phyloP scores from a whole-genome alignment of 2,888 invertebrate genomes.

The Rhorus exstirpatorius region DNA sequence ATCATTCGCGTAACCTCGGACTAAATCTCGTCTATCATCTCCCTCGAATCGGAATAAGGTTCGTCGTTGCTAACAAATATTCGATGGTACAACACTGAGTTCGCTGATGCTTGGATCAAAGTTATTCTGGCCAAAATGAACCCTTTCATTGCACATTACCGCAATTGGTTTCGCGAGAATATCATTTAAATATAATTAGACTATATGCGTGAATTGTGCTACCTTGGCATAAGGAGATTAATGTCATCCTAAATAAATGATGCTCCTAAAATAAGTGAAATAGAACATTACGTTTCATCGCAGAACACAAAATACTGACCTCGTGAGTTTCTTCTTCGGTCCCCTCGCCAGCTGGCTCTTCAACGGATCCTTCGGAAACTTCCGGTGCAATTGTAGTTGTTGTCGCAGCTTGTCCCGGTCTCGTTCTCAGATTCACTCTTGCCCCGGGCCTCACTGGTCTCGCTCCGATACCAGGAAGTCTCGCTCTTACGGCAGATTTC shows the following conservation, averaged over 20 bases:
- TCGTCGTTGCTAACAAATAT: conserved; percentile 32
- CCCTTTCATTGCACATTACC: not conserved
- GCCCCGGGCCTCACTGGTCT: conserved; percentile 89
- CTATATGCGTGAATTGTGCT: not conserved
- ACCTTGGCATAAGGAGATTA: not conserved
- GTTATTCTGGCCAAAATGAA: not conserved
- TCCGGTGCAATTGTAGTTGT: conserved; percentile 86
- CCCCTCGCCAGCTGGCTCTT: conserved; percentile 84
- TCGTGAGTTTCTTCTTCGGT: conserved; percentile 85
- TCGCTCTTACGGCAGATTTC: conserved; percentile 73
- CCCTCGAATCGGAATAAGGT: conserved; percentile 47
- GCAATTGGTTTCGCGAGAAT: not conserved
- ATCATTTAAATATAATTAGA: not conserved
- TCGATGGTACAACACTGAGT: conserved; percentile 16
- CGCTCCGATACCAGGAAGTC: conserved; percentile 84
- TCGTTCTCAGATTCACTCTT: conserved; percentile 88
- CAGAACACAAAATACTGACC: conserved; percentile 72
- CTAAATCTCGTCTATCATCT: conserved; percentile 67
- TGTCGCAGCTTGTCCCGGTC: conserved; percentile 86
- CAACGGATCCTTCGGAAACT: conserved; percentile 76
- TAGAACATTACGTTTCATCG: not conserved
- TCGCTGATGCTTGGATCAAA: not conserved
- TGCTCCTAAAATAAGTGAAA: not conserved
- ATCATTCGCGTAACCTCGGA: conserved; percentile 74
- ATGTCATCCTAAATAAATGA: not conserved